Base-by-base conservation (phyloP, 2,888 invertebrate species). In the Allacma fusca region DNA sequence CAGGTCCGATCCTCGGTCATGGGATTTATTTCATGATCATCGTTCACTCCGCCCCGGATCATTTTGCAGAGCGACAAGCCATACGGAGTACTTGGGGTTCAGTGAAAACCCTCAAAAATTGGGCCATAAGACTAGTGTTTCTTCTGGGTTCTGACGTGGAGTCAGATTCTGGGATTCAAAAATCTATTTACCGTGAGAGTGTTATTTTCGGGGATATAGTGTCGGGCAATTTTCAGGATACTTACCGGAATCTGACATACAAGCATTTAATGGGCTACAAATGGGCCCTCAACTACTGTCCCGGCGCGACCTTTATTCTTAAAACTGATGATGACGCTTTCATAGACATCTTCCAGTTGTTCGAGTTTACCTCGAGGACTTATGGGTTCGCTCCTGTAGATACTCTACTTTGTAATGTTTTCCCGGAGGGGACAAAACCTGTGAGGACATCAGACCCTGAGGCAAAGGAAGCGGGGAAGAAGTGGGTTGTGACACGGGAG, bases 11-110 rank as follows among this genome's bases (percentile, higher is more conserved):
- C n/a, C 19, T 43, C 16, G 76, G 80, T 19, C 79, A 81, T 29
- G 82, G 80, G 13, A 80, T 84, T 64, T 82, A 82, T 76, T 84
- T 85, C 65, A 80, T 85, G 77, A 84, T 85, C 70, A 76, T 86
- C 23, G 84, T 86, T 24, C 85, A 85, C 59, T 85, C 85, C 16
- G 85, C 85, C 2, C 85, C 85, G 0, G 81, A 84, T 34, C 84
- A 86, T 71, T 84, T 84, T 69, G 80, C 83, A 29, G 84, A 85
- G 69, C 81, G 86, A 5, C 83, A 84, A 74, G 85, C 85, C 29
- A 85, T 86, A 34, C 81, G 86, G 29, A 81, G 80, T 44, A 85
- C 86, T 7, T 86, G 86, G 86, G 86, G 85, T 0, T 80, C 81
- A 24, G 83, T 84, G 23, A 82, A 81, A n/a, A 74, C 78, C 16